Base-by-base conservation (phyloP, 2,797 vertebrate species). In the Petrocephalus sullivani region DNA sequence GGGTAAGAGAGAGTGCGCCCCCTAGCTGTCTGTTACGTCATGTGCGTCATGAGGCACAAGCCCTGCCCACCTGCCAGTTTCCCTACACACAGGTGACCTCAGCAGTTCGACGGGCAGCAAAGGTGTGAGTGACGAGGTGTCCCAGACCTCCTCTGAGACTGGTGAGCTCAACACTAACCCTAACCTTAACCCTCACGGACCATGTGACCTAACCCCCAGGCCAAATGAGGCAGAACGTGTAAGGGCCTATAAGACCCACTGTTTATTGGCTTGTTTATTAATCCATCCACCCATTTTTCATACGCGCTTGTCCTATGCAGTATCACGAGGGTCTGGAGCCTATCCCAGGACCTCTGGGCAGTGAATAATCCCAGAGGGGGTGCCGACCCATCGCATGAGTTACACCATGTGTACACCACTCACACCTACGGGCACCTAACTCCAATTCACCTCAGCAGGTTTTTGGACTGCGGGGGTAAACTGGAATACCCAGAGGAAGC, bases 131-230 rank as follows among this genome's bases (percentile, higher is more conserved):
- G 91, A 95, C 41, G 92, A 89, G 19, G 91, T 90, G 46, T 94
- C 92, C 23, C 90, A 91, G 85, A 93, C 91, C 23, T 96, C 95
- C 67, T 92, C 90, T 88, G 95, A 96, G 57, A 96, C 94, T 91
- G 96, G 96, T 96, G 83, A 91, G 92, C 8, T 23, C 71, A 78
- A 14, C 19, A 78, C 41, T n/a, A 41, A 41, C 37, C 37, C 37
- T 41, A 41, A 54, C 7, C 53, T 8, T 46, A 78, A 46, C 14
- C 71, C 33, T 41, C 12, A 46, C 71, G 19, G 37, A 78, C 71
- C 71, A n/a, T 37, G 64, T 71, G 64, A 71, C 64, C 14, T 16
- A 12, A 49, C 37, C 37, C 16, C 33, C 37, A 78, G 71, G 37
- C 71, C 41, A 49, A 78, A 78, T 71, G 3, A 46, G 37, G 37